phyloP scores from a whole-genome alignment of 2,888 invertebrate genomes.

The Maniola hyperantus region DNA sequence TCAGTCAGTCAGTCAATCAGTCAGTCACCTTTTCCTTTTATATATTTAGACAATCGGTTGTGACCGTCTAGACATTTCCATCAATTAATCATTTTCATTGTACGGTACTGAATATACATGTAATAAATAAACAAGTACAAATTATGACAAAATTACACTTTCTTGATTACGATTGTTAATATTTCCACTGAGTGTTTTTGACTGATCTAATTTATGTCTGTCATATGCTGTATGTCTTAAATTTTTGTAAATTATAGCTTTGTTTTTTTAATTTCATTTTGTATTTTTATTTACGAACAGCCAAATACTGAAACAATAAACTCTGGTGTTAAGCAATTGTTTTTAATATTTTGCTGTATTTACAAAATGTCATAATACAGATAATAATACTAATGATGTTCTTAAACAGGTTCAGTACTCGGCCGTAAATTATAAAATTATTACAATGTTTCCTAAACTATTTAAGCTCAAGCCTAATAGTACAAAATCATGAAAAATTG shows the following conservation, averaged over 20 bases:
- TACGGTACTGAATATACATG: too few species aligned
- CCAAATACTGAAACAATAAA: too few species aligned
- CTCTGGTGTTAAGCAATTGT: too few species aligned
- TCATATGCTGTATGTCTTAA: conserved; percentile 30
- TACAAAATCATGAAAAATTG: conserved; percentile 59
- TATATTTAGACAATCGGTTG: too few species aligned
- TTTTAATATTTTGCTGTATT: too few species aligned
- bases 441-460: conserved; percentile 25
- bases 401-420: too few species aligned
- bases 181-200: conserved; percentile 25
- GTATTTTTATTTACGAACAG: conserved; percentile 9
- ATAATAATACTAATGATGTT: too few species aligned
- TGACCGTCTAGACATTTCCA: too few species aligned
- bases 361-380: too few species aligned
- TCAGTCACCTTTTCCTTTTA: too few species aligned
- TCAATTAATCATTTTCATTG: too few species aligned
- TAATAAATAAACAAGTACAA: neutral
- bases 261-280: conserved; percentile 29
- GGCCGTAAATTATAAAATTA: conserved; percentile 15
- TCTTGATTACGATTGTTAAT: conserved; percentile 6
- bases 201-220: conserved; percentile 32
- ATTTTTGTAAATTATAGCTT: conserved; percentile 34
- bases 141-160: neutral
- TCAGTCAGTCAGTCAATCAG: too few species aligned
- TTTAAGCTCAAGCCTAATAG: conserved; percentile 56